Evolutionary conservation across 1,140 invertebrate genomes (phyloP).

Genomic region (Drosophila quadrilineata): DNA sequence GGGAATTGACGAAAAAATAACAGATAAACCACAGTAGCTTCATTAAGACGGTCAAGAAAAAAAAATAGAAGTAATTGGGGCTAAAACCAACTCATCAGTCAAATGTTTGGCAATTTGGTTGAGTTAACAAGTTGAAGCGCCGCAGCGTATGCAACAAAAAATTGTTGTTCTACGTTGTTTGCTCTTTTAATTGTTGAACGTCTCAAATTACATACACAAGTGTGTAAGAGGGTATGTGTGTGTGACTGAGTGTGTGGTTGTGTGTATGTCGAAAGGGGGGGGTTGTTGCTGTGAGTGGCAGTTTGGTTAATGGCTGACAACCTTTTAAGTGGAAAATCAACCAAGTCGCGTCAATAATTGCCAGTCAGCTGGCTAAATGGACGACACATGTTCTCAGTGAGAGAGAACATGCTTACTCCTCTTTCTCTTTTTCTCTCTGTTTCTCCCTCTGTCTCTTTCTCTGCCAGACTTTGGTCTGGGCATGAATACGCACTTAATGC

Average conservation of each 20-base stretch:
- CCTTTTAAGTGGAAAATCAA: constrained; percentile 38
- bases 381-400: constrained; percentile 10
- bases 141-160: constrained; percentile 33
- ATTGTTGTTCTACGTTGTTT: neutral
- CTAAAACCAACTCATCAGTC: constrained; percentile 25
- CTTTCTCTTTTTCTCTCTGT: neutral
- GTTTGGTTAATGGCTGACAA: constrained; percentile 41
- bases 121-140: constrained; percentile 27
- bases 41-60: too few relatives aligned
- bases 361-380: constrained; percentile 19
- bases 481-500: constrained; percentile 37
- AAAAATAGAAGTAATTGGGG: too few relatives aligned
- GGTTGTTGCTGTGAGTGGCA: constrained; percentile 33
- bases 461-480: neutral
- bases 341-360: constrained; percentile 38
- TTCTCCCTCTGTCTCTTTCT: neutral
- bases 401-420: too few relatives aligned
- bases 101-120: constrained; percentile 32
- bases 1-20: too few relatives aligned
- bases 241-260: too few relatives aligned
- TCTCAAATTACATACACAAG: constrained; percentile 31
- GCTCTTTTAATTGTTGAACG: constrained; percentile 26
- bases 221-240: neutral
- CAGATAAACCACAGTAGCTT: too few relatives aligned
- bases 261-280: too few relatives aligned